Base-by-base conservation (phyloP, 2,888 invertebrate genomes). In the Ephialtes manifestator region DNA sequence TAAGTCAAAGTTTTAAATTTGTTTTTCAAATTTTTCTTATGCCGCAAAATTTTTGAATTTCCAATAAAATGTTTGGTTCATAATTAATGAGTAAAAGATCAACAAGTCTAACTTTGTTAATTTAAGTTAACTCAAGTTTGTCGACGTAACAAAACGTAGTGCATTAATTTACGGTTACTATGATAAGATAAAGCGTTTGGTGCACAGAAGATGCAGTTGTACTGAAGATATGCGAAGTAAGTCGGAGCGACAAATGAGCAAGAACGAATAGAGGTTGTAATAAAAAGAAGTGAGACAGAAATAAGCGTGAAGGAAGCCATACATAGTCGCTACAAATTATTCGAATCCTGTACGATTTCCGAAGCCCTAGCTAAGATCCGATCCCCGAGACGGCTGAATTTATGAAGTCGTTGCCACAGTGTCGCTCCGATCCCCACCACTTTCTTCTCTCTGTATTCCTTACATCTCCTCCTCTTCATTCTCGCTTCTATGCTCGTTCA, bases 341-440 rank as follows among this genome's bases (percentile, higher is more conserved):
- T 92, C 93, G 92, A 93, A 92, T 94, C 90, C 93, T 93, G 91
- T 94, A 94, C 93, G 94, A 94, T 94, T 94, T 94, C 94, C 87
- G 94, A 94, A 94, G 94, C 94, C 94, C 85, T 93, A 93, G 90
- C 84, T 88, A 78, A 89, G 91, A 89, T 90, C 88, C 88, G 90
- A 91, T 89, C 89, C 83, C 85, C 89, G 87, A 86, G 90, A 90
- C 91, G 89, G 87, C 89, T 92, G 91, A 92, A 92, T 93, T 92
- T 90, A 91, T 90, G 88, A 92, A 93, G 89, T 89, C 89, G 90
- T 93, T 92, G 92, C 92, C 86, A 90, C 92, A 91, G 91, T 89
- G 83, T 72, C 77, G 55, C 24, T 71, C 28, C n/a, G 77, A 18
- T 48, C 55, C 72, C 74, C 72, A 43, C 46, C 43, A 71, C 24